A percentile compares a stretch with the other conserved stretches of the same genome.
phyloP scores from a whole-genome alignment of 2,797 vertebrate species.

The Hippocampus kuda region DNA sequence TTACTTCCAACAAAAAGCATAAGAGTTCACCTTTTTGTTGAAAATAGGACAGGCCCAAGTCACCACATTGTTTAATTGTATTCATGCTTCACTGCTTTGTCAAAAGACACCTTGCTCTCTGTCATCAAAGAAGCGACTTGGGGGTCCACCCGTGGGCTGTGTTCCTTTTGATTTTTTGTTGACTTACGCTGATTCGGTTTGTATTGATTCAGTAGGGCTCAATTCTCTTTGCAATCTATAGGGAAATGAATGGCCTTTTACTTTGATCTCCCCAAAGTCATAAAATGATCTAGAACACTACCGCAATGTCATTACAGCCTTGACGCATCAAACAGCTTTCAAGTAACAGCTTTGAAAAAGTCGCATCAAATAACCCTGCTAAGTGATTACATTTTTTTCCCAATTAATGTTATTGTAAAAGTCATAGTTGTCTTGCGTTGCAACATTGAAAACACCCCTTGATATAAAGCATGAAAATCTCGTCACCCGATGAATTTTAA shows the following conservation, averaged over 20 bases:
- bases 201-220: slow-evolving; percentile 53
- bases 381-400: slow-evolving; percentile 12
- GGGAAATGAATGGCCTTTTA: slow-evolving; percentile 57
- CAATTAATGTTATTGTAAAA: slow-evolving; percentile 4
- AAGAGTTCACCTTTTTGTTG: slow-evolving; percentile 22
- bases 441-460: slow-evolving; percentile 6
- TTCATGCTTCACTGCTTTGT: slow-evolving; percentile 7
- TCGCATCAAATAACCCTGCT: slow-evolving; percentile 21
- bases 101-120: slow-evolving; percentile 14
- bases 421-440: slow-evolving; percentile 11
- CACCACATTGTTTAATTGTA: slow-evolving; percentile 25
- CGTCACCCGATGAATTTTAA: slow-evolving; percentile 10
- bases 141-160: slow-evolving; percentile 8
- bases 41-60: slow-evolving; percentile 12
- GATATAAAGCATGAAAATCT: slow-evolving; percentile 1
- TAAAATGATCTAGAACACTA: slow-evolving; percentile 38
- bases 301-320: slow-evolving; percentile 32
- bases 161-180: slow-evolving; percentile 52
- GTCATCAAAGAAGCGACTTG: slow-evolving; percentile 8
- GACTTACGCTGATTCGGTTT: slow-evolving; percentile 59
- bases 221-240: slow-evolving; percentile 52
- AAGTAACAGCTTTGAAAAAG: slow-evolving; percentile 21
- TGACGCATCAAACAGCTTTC: slow-evolving; percentile 18
- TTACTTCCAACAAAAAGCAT: slow-evolving; percentile 35
- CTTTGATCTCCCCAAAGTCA: slow-evolving; percentile 54